These are phyloP conservation scores for Echiichthys vipera DNA, from an alignment of 2,797 vertebrate species.

Conservation along the genomic window DNA sequence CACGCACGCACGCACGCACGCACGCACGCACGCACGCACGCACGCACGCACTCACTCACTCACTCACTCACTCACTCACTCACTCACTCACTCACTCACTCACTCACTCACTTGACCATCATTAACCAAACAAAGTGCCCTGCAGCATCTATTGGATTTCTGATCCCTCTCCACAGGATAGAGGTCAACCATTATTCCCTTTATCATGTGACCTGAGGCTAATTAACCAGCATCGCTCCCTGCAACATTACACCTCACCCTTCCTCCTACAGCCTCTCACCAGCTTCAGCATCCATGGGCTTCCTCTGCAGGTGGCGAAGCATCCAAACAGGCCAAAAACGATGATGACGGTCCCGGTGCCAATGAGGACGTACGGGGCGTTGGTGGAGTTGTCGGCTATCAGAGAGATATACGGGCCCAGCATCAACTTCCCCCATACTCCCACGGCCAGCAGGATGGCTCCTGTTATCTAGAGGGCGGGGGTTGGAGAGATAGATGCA, in stretches of 20 bases:
- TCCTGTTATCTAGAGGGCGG: constrained; percentile 91
- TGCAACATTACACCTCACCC: constrained; percentile 8
- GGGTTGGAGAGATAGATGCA: constrained; percentile 17
- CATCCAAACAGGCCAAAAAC: constrained; percentile 98
- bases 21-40: not conserved
- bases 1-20: constrained; percentile 2
- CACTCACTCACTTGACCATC: constrained; percentile 34
- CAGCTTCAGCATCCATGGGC: constrained; percentile 99
- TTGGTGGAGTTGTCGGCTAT: constrained; percentile 99
- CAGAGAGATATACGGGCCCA: constrained; percentile 97
- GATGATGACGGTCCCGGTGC: constrained; percentile 97
- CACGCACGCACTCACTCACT: not conserved
- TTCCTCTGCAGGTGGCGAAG: constrained; percentile 98
- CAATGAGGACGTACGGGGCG: constrained; percentile 97
- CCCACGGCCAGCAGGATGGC: constrained; percentile 97
- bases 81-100: constrained; percentile 11
- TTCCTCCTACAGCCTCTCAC: constrained; percentile 79
- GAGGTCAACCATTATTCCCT: constrained; percentile 64
- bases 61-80: constrained; percentile 10
- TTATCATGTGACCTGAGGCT: constrained; percentile 55
- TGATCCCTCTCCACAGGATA: constrained; percentile 45
- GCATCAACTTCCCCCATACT: constrained; percentile 97
- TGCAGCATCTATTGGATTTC: constrained; percentile 47
- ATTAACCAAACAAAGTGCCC: constrained; percentile 49
- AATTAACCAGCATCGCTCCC: constrained; percentile 56